A percentile compares a stretch with the other conserved stretches of the same genome.
Evolutionary conservation across 2,113 vertebrate species (phyloP).

Genomic region (Empidonax traillii): DNA sequence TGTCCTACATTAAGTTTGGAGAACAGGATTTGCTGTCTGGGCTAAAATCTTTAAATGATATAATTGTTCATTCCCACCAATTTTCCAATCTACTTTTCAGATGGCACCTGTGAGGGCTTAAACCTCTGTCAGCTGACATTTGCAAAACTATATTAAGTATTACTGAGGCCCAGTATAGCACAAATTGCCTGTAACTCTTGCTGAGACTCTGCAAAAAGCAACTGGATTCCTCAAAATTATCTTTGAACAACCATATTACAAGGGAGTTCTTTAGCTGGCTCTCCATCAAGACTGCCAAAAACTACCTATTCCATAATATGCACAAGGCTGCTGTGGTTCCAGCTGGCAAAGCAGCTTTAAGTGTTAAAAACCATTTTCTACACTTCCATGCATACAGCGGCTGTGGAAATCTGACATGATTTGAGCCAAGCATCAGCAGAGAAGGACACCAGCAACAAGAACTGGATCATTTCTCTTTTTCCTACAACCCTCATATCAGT

Average conservation of each 20-base stretch:
- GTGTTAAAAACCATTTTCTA: neutral
- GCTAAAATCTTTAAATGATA: neutral
- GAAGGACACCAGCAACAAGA: neutral
- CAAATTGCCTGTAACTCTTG: neutral
- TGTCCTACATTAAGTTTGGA: neutral
- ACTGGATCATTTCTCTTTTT: neutral
- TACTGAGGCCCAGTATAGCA: neutral
- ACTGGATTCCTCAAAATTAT: neutral
- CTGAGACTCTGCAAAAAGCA: neutral
- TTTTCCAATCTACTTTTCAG: neutral
- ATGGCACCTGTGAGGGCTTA: neutral
- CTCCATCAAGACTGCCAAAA: neutral
- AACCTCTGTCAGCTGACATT: neutral
- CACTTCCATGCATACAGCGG: neutral
- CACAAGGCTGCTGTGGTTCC: neutral
- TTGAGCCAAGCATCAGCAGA: neutral
- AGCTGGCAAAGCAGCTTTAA: neutral
- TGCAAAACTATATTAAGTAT: neutral
- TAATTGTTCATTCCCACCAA: neutral
- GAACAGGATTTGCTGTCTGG: neutral
- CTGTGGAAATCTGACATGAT: neutral
- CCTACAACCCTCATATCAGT: neutral
- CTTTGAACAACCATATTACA: neutral
- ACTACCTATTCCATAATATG: no score
- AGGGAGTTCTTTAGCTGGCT: neutral